Conservation (phyloP, 2,888 invertebrate genomes). For the Branchipolynoe longqiensis region DNA sequence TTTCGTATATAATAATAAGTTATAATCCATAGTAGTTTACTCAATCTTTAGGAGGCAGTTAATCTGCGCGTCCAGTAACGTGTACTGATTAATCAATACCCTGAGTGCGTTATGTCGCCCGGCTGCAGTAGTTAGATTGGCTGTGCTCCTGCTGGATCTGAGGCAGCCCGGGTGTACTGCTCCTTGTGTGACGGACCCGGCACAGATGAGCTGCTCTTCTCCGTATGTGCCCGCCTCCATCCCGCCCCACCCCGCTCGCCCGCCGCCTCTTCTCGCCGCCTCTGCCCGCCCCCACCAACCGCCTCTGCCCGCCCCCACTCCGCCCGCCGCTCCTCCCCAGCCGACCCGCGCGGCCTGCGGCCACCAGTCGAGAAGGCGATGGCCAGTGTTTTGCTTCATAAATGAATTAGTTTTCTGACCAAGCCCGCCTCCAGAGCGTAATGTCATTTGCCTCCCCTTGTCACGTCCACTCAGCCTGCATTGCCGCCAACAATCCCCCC, state of each 20-base stretch:
- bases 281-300: slow-evolving; percentile 5
- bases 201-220: slow-evolving; percentile 31
- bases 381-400: slow-evolving; percentile 50
- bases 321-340: background rate
- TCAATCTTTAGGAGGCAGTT: too few species aligned
- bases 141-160: too few species aligned
- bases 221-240: too few species aligned
- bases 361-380: background rate
- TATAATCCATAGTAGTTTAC: too few species aligned
- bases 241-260: background rate
- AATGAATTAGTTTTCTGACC: slow-evolving; percentile 56
- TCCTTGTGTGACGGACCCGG: background rate
- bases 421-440: slow-evolving; percentile 26
- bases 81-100: too few species aligned
- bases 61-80: too few species aligned
- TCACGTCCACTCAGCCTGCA: slow-evolving; percentile 47
- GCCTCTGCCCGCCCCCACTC: background rate
- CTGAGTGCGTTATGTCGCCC: too few species aligned
- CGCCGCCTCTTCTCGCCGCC: too few species aligned
- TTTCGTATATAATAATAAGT: too few species aligned
- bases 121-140: too few species aligned
- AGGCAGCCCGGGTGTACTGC: too few species aligned
- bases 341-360: background rate
- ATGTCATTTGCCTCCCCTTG: slow-evolving; percentile 54
- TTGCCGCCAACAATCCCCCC: background rate